Conservation (phyloP, 2,113 vertebrate species). For the Lontra canadensis region DNA sequence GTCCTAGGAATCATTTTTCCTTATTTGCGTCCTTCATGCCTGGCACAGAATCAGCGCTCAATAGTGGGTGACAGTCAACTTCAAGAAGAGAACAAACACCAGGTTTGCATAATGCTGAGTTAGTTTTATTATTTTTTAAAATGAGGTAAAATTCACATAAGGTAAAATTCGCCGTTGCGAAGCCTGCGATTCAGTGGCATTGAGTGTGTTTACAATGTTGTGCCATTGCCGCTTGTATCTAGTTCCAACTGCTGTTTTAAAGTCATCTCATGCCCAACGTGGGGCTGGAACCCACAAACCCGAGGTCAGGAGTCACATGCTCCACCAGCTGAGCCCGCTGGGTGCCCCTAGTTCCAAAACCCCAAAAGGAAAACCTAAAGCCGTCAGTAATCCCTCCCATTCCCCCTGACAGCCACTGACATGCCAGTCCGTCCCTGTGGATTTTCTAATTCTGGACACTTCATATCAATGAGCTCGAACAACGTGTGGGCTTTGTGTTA, state of each 20-base stretch:
- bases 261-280: neutral
- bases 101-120: accelerated
- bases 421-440: neutral
- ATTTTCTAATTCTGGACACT: neutral
- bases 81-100: neutral
- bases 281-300: neutral
- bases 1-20: neutral
- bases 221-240: accelerated
- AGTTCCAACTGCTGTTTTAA: neutral
- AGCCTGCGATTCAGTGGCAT: neutral
- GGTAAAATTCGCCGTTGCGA: too few relatives aligned
- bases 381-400: neutral
- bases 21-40: neutral
- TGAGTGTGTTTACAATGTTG: too few relatives aligned
- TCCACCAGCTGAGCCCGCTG: neutral
- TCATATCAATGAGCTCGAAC: neutral
- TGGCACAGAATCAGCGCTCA: accelerated
- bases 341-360: neutral
- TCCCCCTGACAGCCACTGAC: too few relatives aligned
- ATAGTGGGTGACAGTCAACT: neutral
- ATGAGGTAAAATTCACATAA: neutral
- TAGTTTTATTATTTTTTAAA: neutral
- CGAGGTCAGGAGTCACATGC: neutral
- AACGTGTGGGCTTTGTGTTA: neutral
- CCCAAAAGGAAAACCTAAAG: neutral